Evolutionary conservation across 2,797 vertebrate species (phyloP), one percentile per base, ranked within the genome.

Genomic region (Acipenser ruthenus): DNA sequence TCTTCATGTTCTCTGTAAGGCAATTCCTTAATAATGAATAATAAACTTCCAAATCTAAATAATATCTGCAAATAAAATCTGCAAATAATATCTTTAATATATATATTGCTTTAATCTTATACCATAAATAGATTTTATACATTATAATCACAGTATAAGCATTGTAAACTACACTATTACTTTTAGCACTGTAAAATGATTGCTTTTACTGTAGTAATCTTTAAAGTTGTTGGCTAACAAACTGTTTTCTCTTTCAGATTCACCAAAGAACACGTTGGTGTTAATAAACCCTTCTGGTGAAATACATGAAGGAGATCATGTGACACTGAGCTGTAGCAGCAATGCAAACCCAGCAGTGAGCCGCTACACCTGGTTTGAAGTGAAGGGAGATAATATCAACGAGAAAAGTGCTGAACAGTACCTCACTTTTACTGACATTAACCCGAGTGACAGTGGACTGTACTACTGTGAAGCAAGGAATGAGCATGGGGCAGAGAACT

Each of bases 1-100:
- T 10, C 51, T 86, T 1, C 65, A 3, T 6, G 80, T 87, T 64
- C 7, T 76, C 6, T 83, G 84, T 87, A 70, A 85, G 85, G 66
- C 15, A 3, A 55, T 37, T 37, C 23, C 37, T 37, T 37, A 37
- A 37, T 37, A 37, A 37, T 37, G 2, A 37, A 37, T 37, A 37
- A 37, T 37, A 1, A 2, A 2, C 23, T 37, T 37, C 23, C 23
- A 37, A 18, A 18, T 1, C 15, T 18, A 18, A 18, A 18, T 18
- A 18, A 18, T 18, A 18, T 18, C 15, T 18, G 15, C 15, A 18
- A 18, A 18, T 18, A 18, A 18, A 18, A 18, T 18, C 15, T 18
- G 15, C 15, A 18, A 18, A 18, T 18, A 18, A 18, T 18, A 18
- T 18, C 15, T 1, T 18, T 18, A 18, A 18, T 1, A 18, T 18